Evolutionary conservation across 2,797 vertebrate species (phyloP).

Genomic region (Falco columbarius): DNA sequence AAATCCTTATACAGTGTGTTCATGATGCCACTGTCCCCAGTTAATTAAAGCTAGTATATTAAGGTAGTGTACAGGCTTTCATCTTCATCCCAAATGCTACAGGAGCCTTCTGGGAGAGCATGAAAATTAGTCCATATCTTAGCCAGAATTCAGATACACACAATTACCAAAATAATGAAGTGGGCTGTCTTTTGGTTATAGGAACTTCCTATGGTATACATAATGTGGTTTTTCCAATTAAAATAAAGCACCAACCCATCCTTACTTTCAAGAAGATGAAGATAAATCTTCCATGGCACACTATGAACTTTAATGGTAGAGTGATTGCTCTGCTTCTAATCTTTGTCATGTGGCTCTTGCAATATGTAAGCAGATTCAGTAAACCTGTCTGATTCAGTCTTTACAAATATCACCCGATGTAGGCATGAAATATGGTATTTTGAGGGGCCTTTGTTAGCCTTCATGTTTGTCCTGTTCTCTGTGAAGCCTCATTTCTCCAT

Average conservation of each 20-base stretch:
- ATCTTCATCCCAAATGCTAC: not conserved
- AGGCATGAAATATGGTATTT: not conserved
- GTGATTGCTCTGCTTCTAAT: not conserved
- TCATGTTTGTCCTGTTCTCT: not conserved
- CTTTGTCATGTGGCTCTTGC: not conserved
- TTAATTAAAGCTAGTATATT: not conserved
- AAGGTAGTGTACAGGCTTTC: not conserved
- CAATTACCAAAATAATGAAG: not conserved
- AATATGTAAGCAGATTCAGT: not conserved
- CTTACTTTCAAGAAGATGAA: not conserved
- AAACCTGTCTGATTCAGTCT: not conserved
- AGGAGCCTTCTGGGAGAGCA: not conserved
- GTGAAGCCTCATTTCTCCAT: not conserved
- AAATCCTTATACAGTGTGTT: not conserved
- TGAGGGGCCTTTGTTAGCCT: not conserved
- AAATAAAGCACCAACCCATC: not conserved
- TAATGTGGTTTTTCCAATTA: not conserved
- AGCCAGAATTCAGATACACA: not conserved
- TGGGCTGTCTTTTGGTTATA: not conserved
- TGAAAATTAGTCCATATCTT: not conserved
- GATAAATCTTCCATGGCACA: not conserved
- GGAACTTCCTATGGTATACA: not conserved
- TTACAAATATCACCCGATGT: not conserved
- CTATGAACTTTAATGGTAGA: not conserved
- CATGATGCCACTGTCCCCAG: not conserved